Conservation (phyloP, 2,888 invertebrate genomes). For the Caenorhabditis sp. region DNA sequence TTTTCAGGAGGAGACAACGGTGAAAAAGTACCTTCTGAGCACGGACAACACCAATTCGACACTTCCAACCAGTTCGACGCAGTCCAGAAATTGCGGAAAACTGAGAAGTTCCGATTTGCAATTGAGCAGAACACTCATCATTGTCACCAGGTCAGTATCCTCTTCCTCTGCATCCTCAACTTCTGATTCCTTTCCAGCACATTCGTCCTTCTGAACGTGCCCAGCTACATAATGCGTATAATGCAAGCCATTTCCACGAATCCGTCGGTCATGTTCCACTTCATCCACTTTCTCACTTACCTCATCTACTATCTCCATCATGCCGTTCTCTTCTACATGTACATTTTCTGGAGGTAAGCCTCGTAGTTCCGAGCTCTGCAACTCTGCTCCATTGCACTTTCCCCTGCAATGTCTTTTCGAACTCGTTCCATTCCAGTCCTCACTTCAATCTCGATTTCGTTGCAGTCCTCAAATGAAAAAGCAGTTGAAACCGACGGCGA, state of each 20-base stretch:
- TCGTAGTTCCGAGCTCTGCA: too few species aligned
- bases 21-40: constrained; percentile 76
- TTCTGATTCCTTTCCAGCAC: too few species aligned
- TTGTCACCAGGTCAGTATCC: constrained; percentile 83
- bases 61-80: constrained; percentile 63
- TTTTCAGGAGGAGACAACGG: constrained; percentile 75
- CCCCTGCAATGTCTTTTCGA: not conserved
- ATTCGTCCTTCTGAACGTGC: constrained; percentile 81
- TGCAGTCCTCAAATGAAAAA: constrained; percentile 83
- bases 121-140: constrained; percentile 80
- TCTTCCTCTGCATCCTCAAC: too few species aligned
- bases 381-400: too few species aligned
- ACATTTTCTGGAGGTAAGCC: constrained; percentile 82
- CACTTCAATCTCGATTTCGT: constrained; percentile 9
- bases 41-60: constrained; percentile 58
- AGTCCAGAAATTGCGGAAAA: constrained; percentile 71
- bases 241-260: constrained; percentile 50
- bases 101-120: constrained; percentile 80
- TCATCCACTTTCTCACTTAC: constrained; percentile 71
- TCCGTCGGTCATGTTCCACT: constrained; percentile 56
- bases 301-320: constrained; percentile 81
- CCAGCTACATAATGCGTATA: constrained; percentile 77
- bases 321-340: constrained; percentile 79
- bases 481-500: constrained; percentile 81
- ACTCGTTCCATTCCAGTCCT: not conserved